phyloP scores from a whole-genome alignment of 2,888 invertebrate genomes.

The Acanthosoma haemorrhoidale region DNA sequence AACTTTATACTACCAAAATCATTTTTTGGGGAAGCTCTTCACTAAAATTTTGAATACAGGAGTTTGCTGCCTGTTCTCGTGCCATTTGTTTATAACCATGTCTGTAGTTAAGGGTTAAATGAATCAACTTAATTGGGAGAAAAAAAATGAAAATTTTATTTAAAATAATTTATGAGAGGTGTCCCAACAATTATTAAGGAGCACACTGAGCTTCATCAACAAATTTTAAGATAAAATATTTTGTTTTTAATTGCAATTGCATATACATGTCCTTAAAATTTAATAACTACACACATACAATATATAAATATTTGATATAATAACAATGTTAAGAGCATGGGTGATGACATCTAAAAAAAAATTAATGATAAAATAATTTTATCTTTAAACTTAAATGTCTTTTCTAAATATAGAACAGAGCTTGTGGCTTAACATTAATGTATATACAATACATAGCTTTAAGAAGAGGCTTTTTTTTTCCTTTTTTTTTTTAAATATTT shows the following conservation, averaged over 20 bases:
- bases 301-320: conserved; percentile 16
- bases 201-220: background rate
- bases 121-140: too few relatives aligned
- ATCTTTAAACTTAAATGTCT: background rate
- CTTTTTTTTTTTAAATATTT: background rate
- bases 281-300: conserved; percentile 18
- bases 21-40: too few relatives aligned
- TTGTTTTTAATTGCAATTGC: conserved; percentile 10
- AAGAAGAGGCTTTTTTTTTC: background rate
- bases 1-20: too few relatives aligned
- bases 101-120: too few relatives aligned
- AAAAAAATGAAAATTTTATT: too few relatives aligned
- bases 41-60: too few relatives aligned
- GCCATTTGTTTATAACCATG: too few relatives aligned
- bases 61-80: too few relatives aligned
- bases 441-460: background rate
- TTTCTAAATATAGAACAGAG: background rate
- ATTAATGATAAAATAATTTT: background rate
- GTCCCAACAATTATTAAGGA: background rate
- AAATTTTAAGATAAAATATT: conserved; percentile 17
- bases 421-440: background rate
- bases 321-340: conserved; percentile 14
- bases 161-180: too few relatives aligned
- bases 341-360: background rate
- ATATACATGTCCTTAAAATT: background rate